Evolutionary conservation across 2,888 invertebrate species (phyloP), one percentile per base, ranked within the genome.

Genomic region (Ophion costatus): DNA sequence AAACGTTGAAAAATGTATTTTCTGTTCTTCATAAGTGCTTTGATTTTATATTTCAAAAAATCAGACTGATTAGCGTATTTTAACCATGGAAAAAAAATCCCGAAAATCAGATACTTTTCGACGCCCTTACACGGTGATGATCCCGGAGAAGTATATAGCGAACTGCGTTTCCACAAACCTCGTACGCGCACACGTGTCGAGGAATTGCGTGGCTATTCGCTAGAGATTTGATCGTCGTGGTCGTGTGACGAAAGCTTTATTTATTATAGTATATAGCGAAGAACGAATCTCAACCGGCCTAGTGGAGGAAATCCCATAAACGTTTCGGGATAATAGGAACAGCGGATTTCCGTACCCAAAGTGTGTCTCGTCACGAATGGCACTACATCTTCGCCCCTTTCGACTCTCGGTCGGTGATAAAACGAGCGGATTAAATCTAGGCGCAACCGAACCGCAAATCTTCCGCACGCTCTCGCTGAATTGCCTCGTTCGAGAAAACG

Each of bases 221-320:
- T 20, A 17, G 24, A 74, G 64, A 83, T 88, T 87, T 83, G 70
- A 83, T 84, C 80, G n/a, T 11, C 56, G 10, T 56, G 42, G 14
- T 63, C n/a, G 7, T 17, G 3, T 22, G 20, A 17, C 38, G 33
- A 66, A n/a, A 45, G 59, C 56, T 45, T 78, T 51, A 45, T 29
- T 1, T 24, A 57, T 71, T 51, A 9, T 33, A 4, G 22, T n/a
- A 20, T 59, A 10, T 3, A 14, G 11, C 51, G 29, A 70, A 33
- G 38, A 20, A 56, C 22, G 61, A 57, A 75, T 80, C 59, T 45
- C 67, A 22, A 6, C 29, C 29, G 11, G 24, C 14, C 14, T 45
- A 61, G 45, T 22, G 11, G 1, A 22, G 63, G 14, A 38, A 71
- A 71, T 64, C 64, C 76, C 42, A 64, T 45, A 66, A 82, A 71